A percentile compares a stretch with the other conserved stretches of the same genome.
Conservation (phyloP, 2,113 vertebrate species). For the Orientallactaga bullata region DNA sequence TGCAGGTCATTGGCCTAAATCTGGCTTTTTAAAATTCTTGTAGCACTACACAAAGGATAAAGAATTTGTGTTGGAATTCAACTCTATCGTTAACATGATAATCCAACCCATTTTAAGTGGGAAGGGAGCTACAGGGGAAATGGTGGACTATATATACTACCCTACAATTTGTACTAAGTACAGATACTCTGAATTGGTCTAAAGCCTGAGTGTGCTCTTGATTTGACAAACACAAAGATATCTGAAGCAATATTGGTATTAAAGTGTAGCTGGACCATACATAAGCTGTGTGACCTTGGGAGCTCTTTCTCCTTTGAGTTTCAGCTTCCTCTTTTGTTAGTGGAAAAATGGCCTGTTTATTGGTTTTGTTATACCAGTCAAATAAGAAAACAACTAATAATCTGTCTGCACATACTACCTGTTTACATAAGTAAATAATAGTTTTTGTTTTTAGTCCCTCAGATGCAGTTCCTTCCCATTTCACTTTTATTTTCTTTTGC, state of each 20-base stretch:
- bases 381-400: neutral
- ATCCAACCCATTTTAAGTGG: neutral
- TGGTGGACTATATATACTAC: neutral
- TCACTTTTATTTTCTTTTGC: conserved; percentile 30
- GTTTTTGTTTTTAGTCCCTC: neutral
- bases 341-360: neutral
- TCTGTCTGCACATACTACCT: neutral
- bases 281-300: neutral
- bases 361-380: neutral
- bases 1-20: neutral
- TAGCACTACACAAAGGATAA: neutral
- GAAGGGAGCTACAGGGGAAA: neutral
- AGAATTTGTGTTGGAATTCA: neutral
- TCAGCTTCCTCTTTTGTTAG: neutral
- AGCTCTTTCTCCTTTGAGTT: neutral
- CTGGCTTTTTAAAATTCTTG: neutral
- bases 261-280: neutral
- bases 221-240: neutral
- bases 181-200: neutral
- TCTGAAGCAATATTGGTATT: neutral
- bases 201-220: neutral
- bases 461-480: neutral
- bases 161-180: neutral
- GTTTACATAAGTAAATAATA: neutral
- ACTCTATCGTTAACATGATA: neutral